Conservation (phyloP, 2,797 vertebrate genomes). For the Petrocephalus sullivani region DNA sequence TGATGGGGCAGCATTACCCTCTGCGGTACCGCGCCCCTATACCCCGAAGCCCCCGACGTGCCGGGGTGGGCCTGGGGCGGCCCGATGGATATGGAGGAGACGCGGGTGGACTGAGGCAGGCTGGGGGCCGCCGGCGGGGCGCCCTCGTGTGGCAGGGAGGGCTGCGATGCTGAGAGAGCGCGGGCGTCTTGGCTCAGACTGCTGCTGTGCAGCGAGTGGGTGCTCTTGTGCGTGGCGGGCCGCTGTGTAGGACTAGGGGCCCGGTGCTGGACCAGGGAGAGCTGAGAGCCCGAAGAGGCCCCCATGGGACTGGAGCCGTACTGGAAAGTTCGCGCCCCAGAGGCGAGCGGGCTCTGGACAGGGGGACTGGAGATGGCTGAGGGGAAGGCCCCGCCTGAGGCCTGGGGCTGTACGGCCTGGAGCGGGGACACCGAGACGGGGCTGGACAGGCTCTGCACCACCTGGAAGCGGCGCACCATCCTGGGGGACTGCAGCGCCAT, state of each 20-base stretch:
- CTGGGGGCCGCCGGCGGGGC: constrained; percentile 51
- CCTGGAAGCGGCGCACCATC: constrained; percentile 77
- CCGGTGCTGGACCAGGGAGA: constrained; percentile 77
- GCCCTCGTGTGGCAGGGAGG: constrained; percentile 73
- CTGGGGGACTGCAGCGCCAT: constrained; percentile 77
- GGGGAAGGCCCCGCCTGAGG: constrained; percentile 55
- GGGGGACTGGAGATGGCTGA: constrained; percentile 59
- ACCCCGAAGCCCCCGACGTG: constrained; percentile 26
- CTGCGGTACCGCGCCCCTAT: constrained; percentile 49
- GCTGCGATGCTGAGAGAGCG: constrained; percentile 83
- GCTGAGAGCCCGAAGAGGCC: constrained; percentile 72
- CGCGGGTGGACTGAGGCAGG: constrained; percentile 64
- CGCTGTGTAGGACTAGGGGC: constrained; percentile 70
- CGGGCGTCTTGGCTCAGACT: constrained; percentile 74
- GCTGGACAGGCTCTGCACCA: constrained; percentile 66
- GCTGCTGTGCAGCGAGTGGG: constrained; percentile 67
- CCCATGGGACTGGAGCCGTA: constrained; percentile 58
- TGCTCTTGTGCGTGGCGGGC: constrained; percentile 71
- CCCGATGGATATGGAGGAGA: constrained; percentile 73
- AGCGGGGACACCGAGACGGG: constrained; percentile 66
- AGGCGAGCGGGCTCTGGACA: constrained; percentile 65
- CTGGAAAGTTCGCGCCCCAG: constrained; percentile 62
- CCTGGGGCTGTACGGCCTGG: constrained; percentile 52
- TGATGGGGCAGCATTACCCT: constrained; percentile 66
- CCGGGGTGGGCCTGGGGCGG: constrained; percentile 53